A percentile compares a stretch with the other conserved stretches of the same genome.
Evolutionary conservation across 2,113 vertebrate species (phyloP).

Genomic region (Emydocephalus ijimae): DNA sequence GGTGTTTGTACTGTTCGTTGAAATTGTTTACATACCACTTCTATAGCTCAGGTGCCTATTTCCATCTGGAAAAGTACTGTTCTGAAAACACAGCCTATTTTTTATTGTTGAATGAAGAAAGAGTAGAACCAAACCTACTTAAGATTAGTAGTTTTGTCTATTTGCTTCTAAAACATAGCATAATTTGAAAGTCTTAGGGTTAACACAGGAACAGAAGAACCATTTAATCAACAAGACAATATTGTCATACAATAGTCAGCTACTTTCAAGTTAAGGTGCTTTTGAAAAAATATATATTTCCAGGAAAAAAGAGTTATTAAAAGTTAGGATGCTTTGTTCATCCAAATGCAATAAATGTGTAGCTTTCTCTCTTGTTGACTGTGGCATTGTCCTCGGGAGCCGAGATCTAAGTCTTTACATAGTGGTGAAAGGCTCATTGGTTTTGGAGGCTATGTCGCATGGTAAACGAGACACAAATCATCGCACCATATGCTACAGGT

Average conservation of each 20-base stretch:
- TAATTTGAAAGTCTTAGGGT: neutral
- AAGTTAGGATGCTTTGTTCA: neutral
- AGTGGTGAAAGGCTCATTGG: neutral
- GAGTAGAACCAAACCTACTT: neutral
- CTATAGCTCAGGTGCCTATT: neutral
- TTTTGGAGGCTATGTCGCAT: conserved; percentile 8
- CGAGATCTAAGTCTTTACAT: neutral
- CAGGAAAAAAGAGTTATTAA: neutral
- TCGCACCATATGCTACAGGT: neutral
- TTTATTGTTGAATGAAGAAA: neutral
- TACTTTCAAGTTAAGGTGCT: neutral
- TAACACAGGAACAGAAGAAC: neutral
- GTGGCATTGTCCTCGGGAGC: neutral
- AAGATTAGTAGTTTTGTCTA: neutral
- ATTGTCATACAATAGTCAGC: neutral
- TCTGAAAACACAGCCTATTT: neutral
- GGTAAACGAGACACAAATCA: neutral
- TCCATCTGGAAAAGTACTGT: neutral
- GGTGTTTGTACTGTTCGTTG: neutral
- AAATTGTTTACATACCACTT: neutral
- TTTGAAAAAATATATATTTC: neutral
- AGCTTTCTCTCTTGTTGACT: neutral
- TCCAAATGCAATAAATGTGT: neutral
- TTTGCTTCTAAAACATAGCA: neutral
- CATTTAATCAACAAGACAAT: neutral